Percentiles rank a stretch among this genome's conserved stretches.
These are phyloP conservation scores for Atta colombica DNA, from an alignment of 1,140 invertebrate genomes.

Conservation along the genomic window DNA sequence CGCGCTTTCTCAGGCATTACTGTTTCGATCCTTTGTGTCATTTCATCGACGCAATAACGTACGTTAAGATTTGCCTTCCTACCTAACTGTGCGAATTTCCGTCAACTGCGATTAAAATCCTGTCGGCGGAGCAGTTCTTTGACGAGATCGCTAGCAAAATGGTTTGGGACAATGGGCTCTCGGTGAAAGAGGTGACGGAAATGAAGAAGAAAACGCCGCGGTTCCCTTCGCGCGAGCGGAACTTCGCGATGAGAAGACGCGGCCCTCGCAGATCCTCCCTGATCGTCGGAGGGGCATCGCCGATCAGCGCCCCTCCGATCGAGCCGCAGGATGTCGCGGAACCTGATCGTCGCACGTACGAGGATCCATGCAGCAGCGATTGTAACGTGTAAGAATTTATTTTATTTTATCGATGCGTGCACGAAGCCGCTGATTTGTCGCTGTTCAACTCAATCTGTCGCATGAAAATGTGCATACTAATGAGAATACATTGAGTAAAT, in stretches of 20 bases:
- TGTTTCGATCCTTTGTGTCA: not conserved
- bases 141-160: slow-evolving; percentile 64
- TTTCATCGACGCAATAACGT: slow-evolving; percentile 7
- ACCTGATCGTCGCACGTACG: slow-evolving; percentile 52
- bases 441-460: slow-evolving; percentile 11
- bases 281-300: slow-evolving; percentile 64
- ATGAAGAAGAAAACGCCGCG: slow-evolving; percentile 88
- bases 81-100: not conserved
- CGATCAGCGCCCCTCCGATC: slow-evolving; percentile 60
- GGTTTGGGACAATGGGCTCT: slow-evolving; percentile 84
- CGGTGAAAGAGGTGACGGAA: slow-evolving; percentile 85
- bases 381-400: slow-evolving; percentile 70
- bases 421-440: not conserved
- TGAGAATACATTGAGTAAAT: not conserved
- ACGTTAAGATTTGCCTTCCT: not conserved
- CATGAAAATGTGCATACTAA: slow-evolving; percentile 21
- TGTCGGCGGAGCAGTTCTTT: slow-evolving; percentile 28
- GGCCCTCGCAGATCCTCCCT: slow-evolving; percentile 72
- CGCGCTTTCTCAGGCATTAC: slow-evolving; percentile 6
- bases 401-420: slow-evolving; percentile 26
- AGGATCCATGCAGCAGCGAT: slow-evolving; percentile 64
- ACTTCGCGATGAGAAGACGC: slow-evolving; percentile 88
- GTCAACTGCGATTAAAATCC: not conserved
- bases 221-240: slow-evolving; percentile 90
- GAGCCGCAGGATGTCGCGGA: slow-evolving; percentile 66